These are phyloP conservation scores for Coptotermes formosanus DNA, from an alignment of 1,140 invertebrate species.

Conservation along the genomic window DNA sequence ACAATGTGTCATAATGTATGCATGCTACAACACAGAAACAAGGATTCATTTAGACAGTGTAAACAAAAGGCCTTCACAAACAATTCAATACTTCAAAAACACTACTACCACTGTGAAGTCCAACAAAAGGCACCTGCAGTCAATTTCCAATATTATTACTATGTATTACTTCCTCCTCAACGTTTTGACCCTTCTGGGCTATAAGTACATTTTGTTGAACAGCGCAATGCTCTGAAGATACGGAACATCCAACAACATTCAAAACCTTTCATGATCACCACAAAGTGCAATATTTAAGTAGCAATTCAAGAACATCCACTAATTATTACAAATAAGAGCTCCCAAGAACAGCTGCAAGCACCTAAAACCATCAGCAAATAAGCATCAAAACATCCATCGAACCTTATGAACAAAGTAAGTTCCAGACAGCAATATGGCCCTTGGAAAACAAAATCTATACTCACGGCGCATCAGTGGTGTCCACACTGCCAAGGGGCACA, in stretches of 20 bases:
- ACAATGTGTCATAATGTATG: not conserved
- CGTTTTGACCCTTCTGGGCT: too few species aligned
- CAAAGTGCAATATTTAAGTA: not conserved
- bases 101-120: not conserved
- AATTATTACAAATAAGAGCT: not conserved
- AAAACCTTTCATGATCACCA: not conserved
- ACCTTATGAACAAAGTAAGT: not conserved
- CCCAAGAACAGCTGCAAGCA: not conserved
- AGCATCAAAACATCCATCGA: not conserved
- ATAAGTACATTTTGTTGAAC: not conserved
- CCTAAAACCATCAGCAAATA: not conserved
- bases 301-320: not conserved
- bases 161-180: too few species aligned
- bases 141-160: too few species aligned
- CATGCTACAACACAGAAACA: not conserved
- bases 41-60: not conserved
- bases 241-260: not conserved
- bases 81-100: not conserved
- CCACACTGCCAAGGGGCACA: constrained; percentile 22
- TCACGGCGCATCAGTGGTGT: constrained; percentile 19
- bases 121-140: not conserved
- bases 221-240: not conserved
- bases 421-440: not conserved
- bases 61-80: not conserved
- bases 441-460: constrained; percentile 12